A percentile compares a stretch with the other conserved stretches of the same genome.
These are phyloP conservation scores for Hemitrygon akajei DNA, from an alignment of 2,797 vertebrate genomes.

Conservation along the genomic window DNA sequence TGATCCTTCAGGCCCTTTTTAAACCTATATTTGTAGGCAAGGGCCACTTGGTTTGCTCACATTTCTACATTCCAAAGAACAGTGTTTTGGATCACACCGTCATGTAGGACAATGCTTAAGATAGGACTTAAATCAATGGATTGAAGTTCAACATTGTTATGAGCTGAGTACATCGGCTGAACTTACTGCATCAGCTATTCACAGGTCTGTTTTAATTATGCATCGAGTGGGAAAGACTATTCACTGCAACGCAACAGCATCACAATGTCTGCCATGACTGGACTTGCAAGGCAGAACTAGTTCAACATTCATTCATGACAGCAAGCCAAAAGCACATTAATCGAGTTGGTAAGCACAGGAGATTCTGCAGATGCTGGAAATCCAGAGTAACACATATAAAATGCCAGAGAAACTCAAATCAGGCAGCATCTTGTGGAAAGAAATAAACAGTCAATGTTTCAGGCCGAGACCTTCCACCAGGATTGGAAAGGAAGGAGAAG, in stretches of 20 bases:
- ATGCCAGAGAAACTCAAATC: no score
- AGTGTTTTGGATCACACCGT: neutral
- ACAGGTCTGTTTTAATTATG: neutral
- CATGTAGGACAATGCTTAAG: neutral
- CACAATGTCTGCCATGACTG: neutral
- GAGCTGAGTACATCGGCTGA: neutral
- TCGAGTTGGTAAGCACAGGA: neutral
- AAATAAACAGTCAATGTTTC: no score
- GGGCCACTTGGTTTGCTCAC: neutral
- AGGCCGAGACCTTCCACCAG: no score
- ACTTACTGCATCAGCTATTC: neutral
- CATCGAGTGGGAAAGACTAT: neutral
- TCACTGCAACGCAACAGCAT: neutral
- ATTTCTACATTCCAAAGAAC: neutral
- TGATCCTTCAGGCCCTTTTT: no score
- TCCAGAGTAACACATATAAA: no score
- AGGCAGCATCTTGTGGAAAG: no score
- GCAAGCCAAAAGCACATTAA: neutral
- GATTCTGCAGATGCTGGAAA: no score
- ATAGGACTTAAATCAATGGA: neutral
- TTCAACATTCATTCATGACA: neutral
- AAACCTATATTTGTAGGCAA: no score
- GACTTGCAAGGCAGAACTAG: neutral
- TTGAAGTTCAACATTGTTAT: neutral
- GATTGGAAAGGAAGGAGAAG: no score